These are phyloP conservation scores for Nothoprocta perdicaria DNA, from an alignment of 2,113 vertebrate genomes.

Conservation along the genomic window DNA sequence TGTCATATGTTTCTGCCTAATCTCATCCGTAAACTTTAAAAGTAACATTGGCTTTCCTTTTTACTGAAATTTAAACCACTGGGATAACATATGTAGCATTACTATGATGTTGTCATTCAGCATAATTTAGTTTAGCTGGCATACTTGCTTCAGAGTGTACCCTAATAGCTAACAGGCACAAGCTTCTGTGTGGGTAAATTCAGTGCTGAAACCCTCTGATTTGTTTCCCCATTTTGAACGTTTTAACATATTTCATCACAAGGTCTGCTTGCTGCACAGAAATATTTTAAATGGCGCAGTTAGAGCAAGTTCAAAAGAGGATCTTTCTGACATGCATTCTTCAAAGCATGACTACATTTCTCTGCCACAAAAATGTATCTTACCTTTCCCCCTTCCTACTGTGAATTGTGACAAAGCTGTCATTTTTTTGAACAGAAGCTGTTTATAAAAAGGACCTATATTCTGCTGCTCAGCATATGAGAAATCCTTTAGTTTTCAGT, in stretches of 20 bases:
- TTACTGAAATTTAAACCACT: background rate
- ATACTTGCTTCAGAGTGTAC: background rate
- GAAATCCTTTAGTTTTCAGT: conserved; percentile 19
- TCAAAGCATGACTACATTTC: conserved; percentile 36
- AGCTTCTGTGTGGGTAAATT: background rate
- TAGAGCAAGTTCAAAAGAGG: conserved; percentile 37
- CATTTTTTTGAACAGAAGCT: conserved; percentile 21
- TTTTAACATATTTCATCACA: background rate
- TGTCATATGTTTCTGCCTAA: conserved; percentile 9
- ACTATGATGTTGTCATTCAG: background rate
- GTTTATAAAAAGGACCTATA: conserved; percentile 23
- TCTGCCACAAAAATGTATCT: background rate
- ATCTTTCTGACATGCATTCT: conserved; percentile 34
- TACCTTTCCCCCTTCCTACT: conserved; percentile 28
- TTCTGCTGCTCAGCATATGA: conserved; percentile 26
- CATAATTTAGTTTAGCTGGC: background rate
- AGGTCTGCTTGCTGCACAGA: background rate
- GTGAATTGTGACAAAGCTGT: conserved; percentile 32
- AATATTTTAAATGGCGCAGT: conserved; percentile 33
- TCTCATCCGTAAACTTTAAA: conserved; percentile 14
- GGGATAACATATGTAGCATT: background rate
- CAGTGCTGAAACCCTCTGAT: background rate
- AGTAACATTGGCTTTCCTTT: background rate
- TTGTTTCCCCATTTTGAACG: conserved; percentile 22
- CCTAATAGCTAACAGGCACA: background rate